Base-by-base conservation (phyloP, 2,113 vertebrate species). In the Baryphthengus martii region DNA sequence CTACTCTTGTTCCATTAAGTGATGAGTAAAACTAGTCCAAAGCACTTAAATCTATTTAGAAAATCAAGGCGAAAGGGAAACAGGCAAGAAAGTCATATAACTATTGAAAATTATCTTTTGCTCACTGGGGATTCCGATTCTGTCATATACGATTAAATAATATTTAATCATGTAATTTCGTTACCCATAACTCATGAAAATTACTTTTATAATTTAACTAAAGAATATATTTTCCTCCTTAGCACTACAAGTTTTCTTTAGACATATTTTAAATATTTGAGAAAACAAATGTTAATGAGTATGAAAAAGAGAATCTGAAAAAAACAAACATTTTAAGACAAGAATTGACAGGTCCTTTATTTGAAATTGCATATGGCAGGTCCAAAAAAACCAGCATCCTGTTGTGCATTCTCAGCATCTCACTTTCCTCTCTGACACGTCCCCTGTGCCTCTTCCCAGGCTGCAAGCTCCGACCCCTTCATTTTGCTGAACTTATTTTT, bases 101-200 rank as follows among this genome's bases (percentile, higher is more conserved):
- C 50, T 67, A 33, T 3, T 86, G 25, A 53, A 91, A 85, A 67
- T 74, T 45, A 33, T 96, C 62, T 84, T 97, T 95, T 58, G 55
- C 42, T 88, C 71, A 87, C 88, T 65, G 9, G 14, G 65, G 61
- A 53, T 91, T 90, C 94, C 89, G 74, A 94, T 89, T 78, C 33
- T 84, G 81, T 93, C 77, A 89, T 90, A 91, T 93, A 92, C 90
- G 90, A 97, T 89, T 55, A 84, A 95, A 33, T 82, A 65, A 67
- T 86, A 66, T 83, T 97, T 96, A 96, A 96, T 95, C 8, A 93
- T 75, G 85, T 39, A 90, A 72, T 93, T 96, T 94, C 96, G 40
- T 94, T 89, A 92, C 89, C n/a, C 35, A 59, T 91, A 96, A 87
- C 45, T 95, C 94, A 95, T 88, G 76, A 84, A 96, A 96, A 97